Conservation (phyloP, 2,888 invertebrate genomes). For the Oeneis ivallda region DNA sequence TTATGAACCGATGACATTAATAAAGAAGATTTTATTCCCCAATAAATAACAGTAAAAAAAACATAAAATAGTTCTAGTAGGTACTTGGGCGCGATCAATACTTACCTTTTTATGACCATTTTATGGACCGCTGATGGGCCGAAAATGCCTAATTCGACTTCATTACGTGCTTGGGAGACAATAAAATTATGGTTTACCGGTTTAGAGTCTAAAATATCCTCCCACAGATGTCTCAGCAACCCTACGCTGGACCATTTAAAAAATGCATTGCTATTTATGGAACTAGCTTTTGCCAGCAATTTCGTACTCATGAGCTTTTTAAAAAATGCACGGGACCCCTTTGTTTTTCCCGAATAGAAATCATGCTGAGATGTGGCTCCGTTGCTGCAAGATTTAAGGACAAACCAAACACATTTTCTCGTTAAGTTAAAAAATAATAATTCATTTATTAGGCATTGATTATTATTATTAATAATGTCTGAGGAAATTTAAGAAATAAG, state of each 20-base stretch:
- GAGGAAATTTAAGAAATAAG: not conserved
- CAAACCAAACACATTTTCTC: too few relatives aligned
- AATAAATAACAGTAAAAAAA: constrained; percentile 80
- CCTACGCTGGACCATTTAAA: not conserved
- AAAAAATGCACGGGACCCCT: too few relatives aligned
- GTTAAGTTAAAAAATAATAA: too few relatives aligned
- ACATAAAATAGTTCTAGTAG: constrained; percentile 71
- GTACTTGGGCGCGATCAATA: constrained; percentile 70
- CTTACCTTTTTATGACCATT: constrained; percentile 70
- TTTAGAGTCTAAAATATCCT: constrained; percentile 22
- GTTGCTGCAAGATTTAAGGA: too few relatives aligned
- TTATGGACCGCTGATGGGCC: constrained; percentile 70
- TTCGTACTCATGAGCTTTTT: too few relatives aligned
- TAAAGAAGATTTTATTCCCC: constrained; percentile 71
- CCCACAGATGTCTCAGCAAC: constrained; percentile 8
- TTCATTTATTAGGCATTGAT: too few relatives aligned
- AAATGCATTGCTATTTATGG: not conserved
- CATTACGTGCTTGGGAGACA: constrained; percentile 72
- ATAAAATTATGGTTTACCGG: constrained; percentile 71
- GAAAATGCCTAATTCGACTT: constrained; percentile 75
- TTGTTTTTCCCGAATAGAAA: too few relatives aligned
- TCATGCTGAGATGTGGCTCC: too few relatives aligned
- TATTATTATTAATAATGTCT: too few relatives aligned
- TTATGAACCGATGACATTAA: constrained; percentile 69
- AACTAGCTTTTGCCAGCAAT: too few relatives aligned